These are phyloP conservation scores for Oreortyx pictus DNA, from an alignment of 2,797 vertebrate genomes.

Conservation along the genomic window DNA sequence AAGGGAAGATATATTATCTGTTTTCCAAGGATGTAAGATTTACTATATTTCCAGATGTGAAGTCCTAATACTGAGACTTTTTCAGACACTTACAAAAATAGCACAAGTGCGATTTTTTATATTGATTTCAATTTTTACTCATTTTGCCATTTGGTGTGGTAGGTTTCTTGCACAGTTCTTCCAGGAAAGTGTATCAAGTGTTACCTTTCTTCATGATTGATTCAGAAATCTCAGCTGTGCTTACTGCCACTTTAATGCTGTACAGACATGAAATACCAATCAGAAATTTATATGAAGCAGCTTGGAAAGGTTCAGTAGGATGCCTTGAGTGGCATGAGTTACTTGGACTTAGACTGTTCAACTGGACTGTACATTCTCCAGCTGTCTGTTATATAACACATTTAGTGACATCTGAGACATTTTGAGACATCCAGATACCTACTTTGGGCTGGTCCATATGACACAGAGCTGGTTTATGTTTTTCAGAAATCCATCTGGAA, in stretches of 20 bases:
- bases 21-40: neutral
- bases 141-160: neutral
- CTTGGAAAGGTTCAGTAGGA: neutral
- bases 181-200: neutral
- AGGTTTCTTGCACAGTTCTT: neutral
- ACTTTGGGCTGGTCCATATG: neutral
- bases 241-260: neutral
- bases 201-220: neutral
- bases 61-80: neutral
- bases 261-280: neutral
- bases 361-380: neutral
- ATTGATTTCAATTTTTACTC: neutral
- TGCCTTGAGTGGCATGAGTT: neutral
- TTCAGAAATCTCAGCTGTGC: neutral
- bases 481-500: neutral
- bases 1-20: neutral
- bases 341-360: neutral
- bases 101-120: neutral
- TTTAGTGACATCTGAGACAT: neutral
- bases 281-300: neutral
- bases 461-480: rapidly evolving
- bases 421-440: neutral
- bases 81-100: neutral
- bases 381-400: neutral
- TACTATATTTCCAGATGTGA: neutral